These are phyloP conservation scores for Netelia virgata DNA, from an alignment of 2,888 invertebrate species.

Conservation along the genomic window DNA sequence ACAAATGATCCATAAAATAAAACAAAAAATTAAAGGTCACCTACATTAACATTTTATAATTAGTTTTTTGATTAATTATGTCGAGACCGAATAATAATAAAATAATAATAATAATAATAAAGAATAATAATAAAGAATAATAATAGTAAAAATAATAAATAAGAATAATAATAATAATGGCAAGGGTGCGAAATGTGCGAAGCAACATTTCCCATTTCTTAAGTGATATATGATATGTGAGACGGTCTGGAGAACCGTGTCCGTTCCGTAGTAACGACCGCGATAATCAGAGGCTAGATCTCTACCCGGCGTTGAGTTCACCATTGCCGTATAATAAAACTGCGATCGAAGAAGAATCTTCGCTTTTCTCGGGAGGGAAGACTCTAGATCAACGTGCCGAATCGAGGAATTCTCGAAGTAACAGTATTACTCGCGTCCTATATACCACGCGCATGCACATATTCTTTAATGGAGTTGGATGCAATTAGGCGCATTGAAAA, in stretches of 20 bases:
- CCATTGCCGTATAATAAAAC: conserved; percentile 16
- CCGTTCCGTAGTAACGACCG: conserved; percentile 25
- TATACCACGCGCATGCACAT: background rate
- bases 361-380: conserved; percentile 1
- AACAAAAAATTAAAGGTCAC: too few relatives aligned
- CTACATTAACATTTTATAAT: background rate
- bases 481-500: conserved; percentile 45
- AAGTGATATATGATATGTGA: background rate
- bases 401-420: conserved; percentile 11
- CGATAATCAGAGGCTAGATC: conserved; percentile 54
- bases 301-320: conserved; percentile 5
- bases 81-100: too few relatives aligned
- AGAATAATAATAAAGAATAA: background rate
- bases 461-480: conserved; percentile 38
- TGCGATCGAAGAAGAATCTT: conserved; percentile 27
- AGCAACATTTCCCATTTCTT: conserved; percentile 3
- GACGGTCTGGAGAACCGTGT: conserved; percentile 1
- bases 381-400: conserved; percentile 18
- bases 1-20: too few relatives aligned
- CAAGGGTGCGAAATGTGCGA: conserved; percentile 18
- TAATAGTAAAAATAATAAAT: background rate
- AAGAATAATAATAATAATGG: background rate
- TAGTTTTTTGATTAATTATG: background rate
- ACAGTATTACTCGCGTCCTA: conserved; percentile 7
- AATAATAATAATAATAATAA: background rate